Conservation (phyloP, 2,113 vertebrate genomes). For the Heliornis fulica region DNA sequence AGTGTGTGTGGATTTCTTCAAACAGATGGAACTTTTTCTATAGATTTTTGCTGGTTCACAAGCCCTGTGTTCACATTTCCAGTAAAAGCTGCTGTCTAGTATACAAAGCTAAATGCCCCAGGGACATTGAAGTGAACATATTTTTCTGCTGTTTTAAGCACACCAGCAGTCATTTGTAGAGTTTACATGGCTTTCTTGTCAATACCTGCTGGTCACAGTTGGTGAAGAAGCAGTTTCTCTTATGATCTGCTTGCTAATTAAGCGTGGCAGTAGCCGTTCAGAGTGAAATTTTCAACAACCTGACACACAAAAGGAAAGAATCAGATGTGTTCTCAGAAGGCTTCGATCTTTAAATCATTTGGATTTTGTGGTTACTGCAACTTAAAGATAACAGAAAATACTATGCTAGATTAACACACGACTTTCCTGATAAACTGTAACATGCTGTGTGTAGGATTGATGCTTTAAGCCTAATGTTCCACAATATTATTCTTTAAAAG, state of each 20-base stretch:
- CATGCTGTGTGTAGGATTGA: background rate
- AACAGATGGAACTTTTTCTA: slow-evolving; percentile 30
- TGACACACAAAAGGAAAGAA: background rate
- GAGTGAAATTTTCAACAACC: slow-evolving; percentile 4
- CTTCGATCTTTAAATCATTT: background rate
- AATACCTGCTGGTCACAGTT: slow-evolving; percentile 67
- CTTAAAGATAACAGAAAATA: background rate
- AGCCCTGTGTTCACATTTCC: background rate
- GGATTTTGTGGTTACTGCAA: background rate
- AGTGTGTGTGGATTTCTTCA: background rate
- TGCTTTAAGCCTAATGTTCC: background rate
- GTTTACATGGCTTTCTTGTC: slow-evolving; percentile 58
- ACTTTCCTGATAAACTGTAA: slow-evolving; percentile 26
- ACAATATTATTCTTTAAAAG: background rate
- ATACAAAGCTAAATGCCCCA: slow-evolving; percentile 19
- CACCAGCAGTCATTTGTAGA: slow-evolving; percentile 22
- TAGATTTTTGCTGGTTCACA: slow-evolving; percentile 48
- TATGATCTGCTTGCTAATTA: slow-evolving; percentile 63
- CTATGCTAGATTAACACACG: background rate
- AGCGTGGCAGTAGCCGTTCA: slow-evolving; percentile 2
- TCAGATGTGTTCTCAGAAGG: background rate
- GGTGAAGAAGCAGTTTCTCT: slow-evolving; percentile 78
- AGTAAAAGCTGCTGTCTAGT: slow-evolving; percentile 38
- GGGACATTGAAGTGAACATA: slow-evolving; percentile 8
- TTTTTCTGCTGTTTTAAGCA: slow-evolving; percentile 57